These are phyloP conservation scores for Arrhopalites spinosus DNA, from an alignment of 2,888 invertebrate genomes.

Conservation along the genomic window DNA sequence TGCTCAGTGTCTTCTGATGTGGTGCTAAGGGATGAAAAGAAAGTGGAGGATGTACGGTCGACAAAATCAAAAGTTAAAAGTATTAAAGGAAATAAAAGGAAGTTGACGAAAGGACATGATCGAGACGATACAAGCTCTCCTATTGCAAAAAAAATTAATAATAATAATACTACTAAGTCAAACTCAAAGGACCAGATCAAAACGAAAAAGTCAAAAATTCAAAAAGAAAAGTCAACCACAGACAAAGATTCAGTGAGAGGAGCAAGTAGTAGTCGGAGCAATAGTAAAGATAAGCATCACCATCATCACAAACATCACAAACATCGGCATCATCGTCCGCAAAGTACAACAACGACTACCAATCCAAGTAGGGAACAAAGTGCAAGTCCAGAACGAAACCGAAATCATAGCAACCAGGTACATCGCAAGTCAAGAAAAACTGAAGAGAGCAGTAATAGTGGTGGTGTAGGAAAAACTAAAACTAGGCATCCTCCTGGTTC, in stretches of 20 bases:
- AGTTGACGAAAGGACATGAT: background rate
- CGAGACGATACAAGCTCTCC: conserved; percentile 6
- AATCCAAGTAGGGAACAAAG: conserved; percentile 14
- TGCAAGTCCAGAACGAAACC: conserved; percentile 27
- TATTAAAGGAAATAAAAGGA: conserved; percentile 6
- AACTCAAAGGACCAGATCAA: conserved; percentile 4
- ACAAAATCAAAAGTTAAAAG: conserved; percentile 14
- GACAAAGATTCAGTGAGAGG: conserved; percentile 4
- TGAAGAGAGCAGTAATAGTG: background rate
- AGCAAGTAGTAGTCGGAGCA: background rate
- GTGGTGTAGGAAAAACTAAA: background rate
- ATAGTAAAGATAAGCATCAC: conserved; percentile 23
- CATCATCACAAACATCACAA: conserved; percentile 27
- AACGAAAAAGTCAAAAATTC: conserved; percentile 7
- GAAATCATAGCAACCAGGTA: too few relatives aligned
- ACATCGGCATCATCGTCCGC: conserved; percentile 23
- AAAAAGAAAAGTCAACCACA: background rate
- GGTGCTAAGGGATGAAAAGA: conserved; percentile 25
- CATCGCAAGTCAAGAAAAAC: conserved; percentile 8
- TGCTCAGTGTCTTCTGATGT: conserved; percentile 25
- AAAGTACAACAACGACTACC: background rate
- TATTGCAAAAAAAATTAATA: background rate
- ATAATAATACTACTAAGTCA: background rate
- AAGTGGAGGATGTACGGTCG: background rate
- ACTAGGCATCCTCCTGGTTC: background rate